Evolutionary conservation across 1,140 invertebrate genomes (phyloP).

Genomic region (Drosophila triauraria): DNA sequence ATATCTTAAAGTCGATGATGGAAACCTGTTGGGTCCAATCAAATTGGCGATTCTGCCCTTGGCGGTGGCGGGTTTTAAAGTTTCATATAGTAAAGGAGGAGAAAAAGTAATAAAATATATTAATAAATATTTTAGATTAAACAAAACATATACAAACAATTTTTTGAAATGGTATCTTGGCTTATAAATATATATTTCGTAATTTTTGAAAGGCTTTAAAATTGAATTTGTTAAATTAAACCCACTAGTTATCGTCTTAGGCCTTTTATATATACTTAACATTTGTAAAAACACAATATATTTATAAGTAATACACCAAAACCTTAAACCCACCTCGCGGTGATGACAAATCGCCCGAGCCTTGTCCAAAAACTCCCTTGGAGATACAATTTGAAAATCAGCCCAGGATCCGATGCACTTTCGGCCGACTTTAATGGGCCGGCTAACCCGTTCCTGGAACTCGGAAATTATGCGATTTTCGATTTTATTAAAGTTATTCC

Average conservation of each 20-base stretch:
- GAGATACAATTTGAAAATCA: conserved; percentile 49
- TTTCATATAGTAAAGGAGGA: neutral
- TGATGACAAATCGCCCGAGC: conserved; percentile 67
- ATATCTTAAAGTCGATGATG: conserved; percentile 44
- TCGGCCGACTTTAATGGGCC: conserved; percentile 57
- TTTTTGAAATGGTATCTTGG: too few relatives aligned
- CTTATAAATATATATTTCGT: too few relatives aligned
- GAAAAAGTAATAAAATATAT: neutral
- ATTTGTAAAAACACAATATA: too few relatives aligned
- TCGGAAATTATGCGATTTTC: conserved; percentile 74
- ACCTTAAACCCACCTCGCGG: neutral
- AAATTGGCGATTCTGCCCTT: conserved; percentile 12
- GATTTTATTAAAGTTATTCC: conserved; percentile 63
- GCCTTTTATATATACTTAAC: too few relatives aligned
- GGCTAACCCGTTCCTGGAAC: conserved; percentile 61
- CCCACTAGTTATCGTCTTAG: too few relatives aligned
- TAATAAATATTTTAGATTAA: neutral
- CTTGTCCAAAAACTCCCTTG: conserved; percentile 49
- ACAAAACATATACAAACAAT: neutral
- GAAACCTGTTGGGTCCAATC: conserved; percentile 50
- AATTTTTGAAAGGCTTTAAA: neutral
- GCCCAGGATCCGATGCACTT: conserved; percentile 38
- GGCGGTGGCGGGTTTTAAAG: conserved; percentile 4
- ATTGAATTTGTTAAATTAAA: neutral
- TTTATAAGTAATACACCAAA: neutral